These are phyloP conservation scores for Sinotaia quadrata DNA, from an alignment of 2,888 invertebrate species.

Conservation along the genomic window DNA sequence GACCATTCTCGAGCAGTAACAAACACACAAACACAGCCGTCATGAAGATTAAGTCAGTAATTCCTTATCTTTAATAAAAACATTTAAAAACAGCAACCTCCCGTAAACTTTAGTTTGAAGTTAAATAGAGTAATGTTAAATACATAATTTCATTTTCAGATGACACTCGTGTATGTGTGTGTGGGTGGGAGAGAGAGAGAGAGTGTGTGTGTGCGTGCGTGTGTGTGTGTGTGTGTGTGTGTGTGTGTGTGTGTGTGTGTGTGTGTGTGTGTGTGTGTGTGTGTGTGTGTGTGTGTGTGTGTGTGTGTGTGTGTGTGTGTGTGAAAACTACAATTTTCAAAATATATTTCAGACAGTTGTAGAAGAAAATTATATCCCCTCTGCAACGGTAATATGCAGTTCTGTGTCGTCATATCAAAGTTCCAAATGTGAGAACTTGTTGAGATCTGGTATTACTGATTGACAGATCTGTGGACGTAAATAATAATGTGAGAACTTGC, in stretches of 20 bases:
- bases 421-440: too few relatives aligned
- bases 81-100: too few relatives aligned
- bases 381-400: too few relatives aligned
- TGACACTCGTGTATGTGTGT: neutral
- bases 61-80: too few relatives aligned
- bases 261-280: neutral
- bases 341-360: neutral
- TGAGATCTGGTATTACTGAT: too few relatives aligned
- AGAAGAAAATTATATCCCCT: too few relatives aligned
- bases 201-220: neutral
- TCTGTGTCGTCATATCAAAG: too few relatives aligned
- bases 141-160: too few relatives aligned
- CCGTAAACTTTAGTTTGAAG: too few relatives aligned
- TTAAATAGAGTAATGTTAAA: too few relatives aligned
- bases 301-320: neutral
- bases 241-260: constrained; percentile 1
- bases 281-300: neutral
- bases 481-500: too few relatives aligned
- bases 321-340: neutral
- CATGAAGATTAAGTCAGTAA: neutral
- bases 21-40: constrained; percentile 4
- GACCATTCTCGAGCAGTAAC: neutral
- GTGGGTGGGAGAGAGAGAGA: neutral
- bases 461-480: too few relatives aligned
- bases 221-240: neutral